Percentiles rank a stretch among this genome's conserved stretches.
These are phyloP conservation scores for Percopsis transmontana DNA, from an alignment of 2,113 vertebrate genomes.

Conservation along the genomic window DNA sequence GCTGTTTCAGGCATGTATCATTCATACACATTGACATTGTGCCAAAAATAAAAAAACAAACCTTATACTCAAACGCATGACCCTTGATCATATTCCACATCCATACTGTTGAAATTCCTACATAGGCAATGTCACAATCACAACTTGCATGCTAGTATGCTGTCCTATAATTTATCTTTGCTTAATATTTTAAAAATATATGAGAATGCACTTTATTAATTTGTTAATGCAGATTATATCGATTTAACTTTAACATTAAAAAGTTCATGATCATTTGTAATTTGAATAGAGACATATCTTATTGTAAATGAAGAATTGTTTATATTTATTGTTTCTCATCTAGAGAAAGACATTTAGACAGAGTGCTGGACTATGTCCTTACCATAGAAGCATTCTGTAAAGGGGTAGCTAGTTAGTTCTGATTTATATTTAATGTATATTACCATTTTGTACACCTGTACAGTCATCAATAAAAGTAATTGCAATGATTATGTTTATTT, in stretches of 20 bases:
- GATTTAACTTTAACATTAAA: no score
- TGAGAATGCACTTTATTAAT: slow-evolving; percentile 60
- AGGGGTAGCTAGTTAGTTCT: neutral
- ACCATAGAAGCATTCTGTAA: neutral
- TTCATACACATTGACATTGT: slow-evolving; percentile 17
- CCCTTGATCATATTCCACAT: slow-evolving; percentile 3
- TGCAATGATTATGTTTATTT: neutral
- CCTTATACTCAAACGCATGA: slow-evolving; percentile 48
- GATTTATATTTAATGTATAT: slow-evolving; percentile 65
- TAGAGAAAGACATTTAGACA: neutral
- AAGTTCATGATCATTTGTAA: neutral
- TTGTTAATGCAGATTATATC: slow-evolving; percentile 33
- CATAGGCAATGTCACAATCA: neutral
- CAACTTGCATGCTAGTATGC: slow-evolving; percentile 17
- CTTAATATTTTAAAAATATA: slow-evolving; percentile 13
- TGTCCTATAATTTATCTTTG: slow-evolving; percentile 5
- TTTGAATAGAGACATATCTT: neutral
- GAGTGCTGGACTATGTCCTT: neutral
- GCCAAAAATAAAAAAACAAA: slow-evolving; percentile 12
- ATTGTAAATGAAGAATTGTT: slow-evolving; percentile 8
- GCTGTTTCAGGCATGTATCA: slow-evolving; percentile 32
- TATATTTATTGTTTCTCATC: neutral
- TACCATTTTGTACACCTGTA: slow-evolving; percentile 78
- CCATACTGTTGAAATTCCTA: neutral
- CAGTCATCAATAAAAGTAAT: slow-evolving; percentile 70